Base-by-base conservation (phyloP, 2,113 vertebrate genomes). In the Rousettus leschenaultii region DNA sequence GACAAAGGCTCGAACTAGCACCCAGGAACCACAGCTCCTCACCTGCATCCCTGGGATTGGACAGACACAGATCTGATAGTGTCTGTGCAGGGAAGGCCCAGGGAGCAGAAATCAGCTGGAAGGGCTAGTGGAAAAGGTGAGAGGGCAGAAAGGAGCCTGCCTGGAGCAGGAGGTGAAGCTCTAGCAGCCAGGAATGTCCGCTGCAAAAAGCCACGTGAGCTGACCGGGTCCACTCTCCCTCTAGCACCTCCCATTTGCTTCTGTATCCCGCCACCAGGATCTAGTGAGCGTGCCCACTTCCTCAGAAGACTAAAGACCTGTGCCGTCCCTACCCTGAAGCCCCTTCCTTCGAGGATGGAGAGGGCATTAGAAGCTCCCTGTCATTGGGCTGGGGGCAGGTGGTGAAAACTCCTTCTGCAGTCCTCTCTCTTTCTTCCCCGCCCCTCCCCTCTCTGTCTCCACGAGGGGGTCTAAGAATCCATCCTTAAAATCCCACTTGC, bases 91-190 rank as follows among this genome's bases (percentile, higher is more conserved):
- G 35, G 73, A 38, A 45, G 59, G 26, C 40, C 1, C 38, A 5
- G 14, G 24, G n/a, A 65, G n/a, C 4, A 6, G 53, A 35, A 57
- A 51, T 16, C 1, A 11, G 38, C 38, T 6, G 53, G 35, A 93
- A 73, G 5, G 26, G 12, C 14, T 6, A 0, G 22, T 6, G 15
- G 71, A 6, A 53, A 71, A 65, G 15, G n/a, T 3, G 0, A 21
- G 66, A 1, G 30, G 53, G 33, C 12, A 28, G 53, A 55, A 26
- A 73, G 22, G 22, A 83, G 35, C 38, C n/a, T 6, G 15, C 30
- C 8, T 7, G 35, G 85, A 43, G 57, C 11, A 14, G 33, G n/a
- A 40, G 40, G 13, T 2, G 16, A 9, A 28, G 6, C 4, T 1
- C 15, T 5, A n/a, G 75, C 38, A 87, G 28, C 40, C 51, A 6